A percentile compares a stretch with the other conserved stretches of the same genome.
These are phyloP conservation scores for Tiphia femorata DNA, from an alignment of 2,888 invertebrate species.

Conservation along the genomic window DNA sequence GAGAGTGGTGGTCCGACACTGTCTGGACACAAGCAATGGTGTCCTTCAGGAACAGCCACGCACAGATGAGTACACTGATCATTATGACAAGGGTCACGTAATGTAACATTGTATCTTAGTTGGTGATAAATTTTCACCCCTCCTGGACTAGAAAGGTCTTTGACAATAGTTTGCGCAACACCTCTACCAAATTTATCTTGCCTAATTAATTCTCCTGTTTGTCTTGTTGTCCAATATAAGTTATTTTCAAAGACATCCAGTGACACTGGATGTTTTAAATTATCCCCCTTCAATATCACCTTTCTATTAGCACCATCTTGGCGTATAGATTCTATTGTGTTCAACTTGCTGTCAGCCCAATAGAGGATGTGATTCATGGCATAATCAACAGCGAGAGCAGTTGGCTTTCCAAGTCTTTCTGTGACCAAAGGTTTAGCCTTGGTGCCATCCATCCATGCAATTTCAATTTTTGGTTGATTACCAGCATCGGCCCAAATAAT, in stretches of 20 bases:
- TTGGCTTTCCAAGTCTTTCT: slow-evolving; percentile 87
- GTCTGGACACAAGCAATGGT: slow-evolving; percentile 93
- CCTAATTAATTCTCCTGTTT: slow-evolving; percentile 86
- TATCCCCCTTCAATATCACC: slow-evolving; percentile 80
- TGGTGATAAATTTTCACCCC: slow-evolving; percentile 90
- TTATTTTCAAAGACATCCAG: slow-evolving; percentile 95
- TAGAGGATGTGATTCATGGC: slow-evolving; percentile 90
- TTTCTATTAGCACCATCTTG: slow-evolving; percentile 85
- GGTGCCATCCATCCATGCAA: slow-evolving; percentile 97
- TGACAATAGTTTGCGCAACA: slow-evolving; percentile 85
- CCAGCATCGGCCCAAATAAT: slow-evolving; percentile 97
- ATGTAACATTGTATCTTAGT: slow-evolving; percentile 83
- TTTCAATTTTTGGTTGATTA: slow-evolving; percentile 91
- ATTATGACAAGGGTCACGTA: slow-evolving; percentile 77
- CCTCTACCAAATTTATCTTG: slow-evolving; percentile 98
- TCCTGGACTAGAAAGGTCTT: slow-evolving; percentile 87
- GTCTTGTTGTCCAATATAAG: slow-evolving; percentile 93
- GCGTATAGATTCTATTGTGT: slow-evolving; percentile 88
- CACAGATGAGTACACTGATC: slow-evolving; percentile 93
- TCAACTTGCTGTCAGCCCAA: slow-evolving; percentile 96
- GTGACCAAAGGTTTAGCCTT: slow-evolving; percentile 85
- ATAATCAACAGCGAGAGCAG: slow-evolving; percentile 91
- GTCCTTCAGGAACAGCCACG: slow-evolving; percentile 88
- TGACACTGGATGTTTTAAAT: slow-evolving; percentile 67
- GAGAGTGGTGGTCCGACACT: slow-evolving; percentile 67